Conservation (phyloP, 2,797 vertebrate genomes). For the Diplodus puntazzo region DNA sequence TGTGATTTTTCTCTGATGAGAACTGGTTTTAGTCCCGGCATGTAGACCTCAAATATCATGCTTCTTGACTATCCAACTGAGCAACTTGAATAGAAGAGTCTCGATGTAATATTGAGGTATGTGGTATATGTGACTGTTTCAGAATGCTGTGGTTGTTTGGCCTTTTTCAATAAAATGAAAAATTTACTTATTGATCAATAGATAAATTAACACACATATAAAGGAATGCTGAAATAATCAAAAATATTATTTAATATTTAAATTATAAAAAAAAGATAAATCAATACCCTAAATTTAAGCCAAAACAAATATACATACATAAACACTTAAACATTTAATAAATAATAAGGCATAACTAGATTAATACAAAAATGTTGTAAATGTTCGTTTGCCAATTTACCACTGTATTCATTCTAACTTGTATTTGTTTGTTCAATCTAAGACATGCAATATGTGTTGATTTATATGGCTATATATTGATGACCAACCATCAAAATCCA, state of each 20-base stretch:
- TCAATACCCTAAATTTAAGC: background rate
- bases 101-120: background rate
- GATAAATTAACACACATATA: background rate
- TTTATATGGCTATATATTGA: too few species aligned
- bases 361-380: background rate
- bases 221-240: background rate
- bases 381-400: too few species aligned
- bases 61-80: background rate
- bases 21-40: background rate
- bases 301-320: background rate
- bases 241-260: too few species aligned
- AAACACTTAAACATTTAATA: background rate
- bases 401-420: too few species aligned
- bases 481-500: too few species aligned
- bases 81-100: background rate
- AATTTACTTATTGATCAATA: background rate
- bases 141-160: background rate
- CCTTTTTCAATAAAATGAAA: background rate
- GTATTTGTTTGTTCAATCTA: too few species aligned
- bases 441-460: too few species aligned
- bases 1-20: background rate
- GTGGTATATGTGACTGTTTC: background rate
- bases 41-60: background rate
- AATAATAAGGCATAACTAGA: background rate
- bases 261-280: background rate